Percentiles rank a stretch among this genome's conserved stretches.
Conservation (phyloP, 2,888 invertebrate species). For the Oithona nana region DNA sequence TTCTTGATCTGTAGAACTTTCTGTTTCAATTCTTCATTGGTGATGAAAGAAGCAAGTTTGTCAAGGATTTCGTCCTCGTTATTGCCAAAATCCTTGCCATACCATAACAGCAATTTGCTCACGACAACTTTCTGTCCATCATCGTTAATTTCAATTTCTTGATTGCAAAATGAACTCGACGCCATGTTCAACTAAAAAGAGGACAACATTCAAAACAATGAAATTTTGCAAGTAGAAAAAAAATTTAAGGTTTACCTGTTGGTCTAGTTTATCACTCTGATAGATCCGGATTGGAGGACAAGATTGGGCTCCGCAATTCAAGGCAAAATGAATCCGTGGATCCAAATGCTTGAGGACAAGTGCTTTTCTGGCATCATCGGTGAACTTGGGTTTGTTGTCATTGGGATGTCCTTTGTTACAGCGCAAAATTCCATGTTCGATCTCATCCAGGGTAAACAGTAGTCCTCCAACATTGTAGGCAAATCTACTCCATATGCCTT, state of each 20-base stretch:
- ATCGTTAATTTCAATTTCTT: conserved; percentile 25
- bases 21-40: conserved; percentile 10
- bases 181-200: conserved; percentile 25
- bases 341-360: conserved; percentile 25
- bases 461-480: conserved; percentile 27
- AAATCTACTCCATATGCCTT: conserved; percentile 28
- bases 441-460: conserved; percentile 28
- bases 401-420: conserved; percentile 28
- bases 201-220: too few species aligned
- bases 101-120: conserved; percentile 28
- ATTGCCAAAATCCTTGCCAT: conserved; percentile 25
- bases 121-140: conserved; percentile 23
- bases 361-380: conserved; percentile 25
- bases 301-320: conserved; percentile 30
- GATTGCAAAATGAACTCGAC: conserved; percentile 24
- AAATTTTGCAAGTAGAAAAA: too few species aligned
- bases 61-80: conserved; percentile 18
- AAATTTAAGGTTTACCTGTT: too few species aligned
- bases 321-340: conserved; percentile 30
- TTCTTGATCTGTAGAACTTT: conserved; percentile 10
- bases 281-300: conserved; percentile 28
- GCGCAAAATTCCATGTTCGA: conserved; percentile 31
- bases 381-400: conserved; percentile 25
- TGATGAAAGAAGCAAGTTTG: conserved; percentile 16
- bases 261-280: conserved; percentile 25